Evolutionary conservation across 2,113 vertebrate genomes (phyloP), one percentile per base, ranked within the genome.

Genomic region (Sceloporus tristichus): DNA sequence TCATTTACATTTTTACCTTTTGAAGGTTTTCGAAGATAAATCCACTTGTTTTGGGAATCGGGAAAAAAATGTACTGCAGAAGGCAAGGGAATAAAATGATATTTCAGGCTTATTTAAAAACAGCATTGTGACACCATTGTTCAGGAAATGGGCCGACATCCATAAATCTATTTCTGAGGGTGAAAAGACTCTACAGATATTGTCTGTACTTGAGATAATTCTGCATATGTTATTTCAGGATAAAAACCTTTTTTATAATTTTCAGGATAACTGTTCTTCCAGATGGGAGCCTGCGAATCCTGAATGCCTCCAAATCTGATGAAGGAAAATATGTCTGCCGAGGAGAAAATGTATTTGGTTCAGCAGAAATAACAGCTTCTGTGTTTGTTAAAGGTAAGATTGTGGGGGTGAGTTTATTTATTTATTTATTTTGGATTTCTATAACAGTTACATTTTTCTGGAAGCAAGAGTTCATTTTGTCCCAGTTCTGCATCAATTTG

Each of bases 361-460:
- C 97, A 16, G 98, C 99, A 62, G 98, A 98, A 96, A 98, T 98
- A 93, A 92, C 96, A 91, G 97, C 98, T 89, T 96, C 96, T 1
- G 88, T 99, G 75, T 98, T 97, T 95, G 98, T 99, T 90, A 99
- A 99, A 98, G 98, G 98, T 99, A 98, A 96, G 94, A 89, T 90
- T 29, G 25, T 9, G 29, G 25, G 9, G 9, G 27, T 19, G 5
- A 8, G 25, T 29, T 29, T 71, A 14, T 62, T 9, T 48, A 48
- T 23, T 11, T 27, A 62, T 48, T 48, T 6, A 48, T 48, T 48
- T 48, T 6, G 48, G 13, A 16, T 62, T 62, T 62, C 59, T 16
- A 16, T 62, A 62, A 62, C 59, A 18, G 59, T 62, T 62, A 62
- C 59, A 62, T 62, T 18, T 62, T 62, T 62, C 14, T 18, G 18